These are phyloP conservation scores for Phymorhynchus buccinoides DNA, from an alignment of 1,140 invertebrate genomes.

Conservation along the genomic window DNA sequence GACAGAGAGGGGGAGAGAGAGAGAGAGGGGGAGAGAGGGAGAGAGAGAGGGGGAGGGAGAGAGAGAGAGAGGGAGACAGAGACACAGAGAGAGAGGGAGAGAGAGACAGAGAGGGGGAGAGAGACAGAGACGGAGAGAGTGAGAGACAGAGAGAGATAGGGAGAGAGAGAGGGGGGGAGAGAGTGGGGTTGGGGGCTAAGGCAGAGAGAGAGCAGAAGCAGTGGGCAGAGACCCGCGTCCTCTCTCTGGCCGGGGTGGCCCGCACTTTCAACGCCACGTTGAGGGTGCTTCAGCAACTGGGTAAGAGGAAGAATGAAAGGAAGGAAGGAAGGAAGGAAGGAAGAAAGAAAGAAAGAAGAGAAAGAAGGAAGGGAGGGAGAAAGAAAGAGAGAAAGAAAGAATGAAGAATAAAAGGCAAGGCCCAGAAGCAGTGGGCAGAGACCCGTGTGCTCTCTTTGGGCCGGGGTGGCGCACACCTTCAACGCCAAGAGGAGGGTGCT, in stretches of 20 bases:
- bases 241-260: constrained; percentile 83
- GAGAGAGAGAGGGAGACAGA: too few relatives aligned
- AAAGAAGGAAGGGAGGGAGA: too few relatives aligned
- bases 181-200: too few relatives aligned
- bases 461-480: constrained; percentile 86
- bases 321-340: constrained; percentile 70
- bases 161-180: too few relatives aligned
- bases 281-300: constrained; percentile 85
- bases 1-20: too few relatives aligned
- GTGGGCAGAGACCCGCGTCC: constrained; percentile 97
- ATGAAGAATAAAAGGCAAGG: too few relatives aligned
- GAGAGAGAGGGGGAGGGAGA: neutral
- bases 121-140: too few relatives aligned
- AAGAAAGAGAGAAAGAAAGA: constrained; percentile 67
- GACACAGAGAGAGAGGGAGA: too few relatives aligned
- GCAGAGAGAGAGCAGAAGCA: constrained; percentile 98
- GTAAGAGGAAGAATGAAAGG: too few relatives aligned
- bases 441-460: constrained; percentile 89
- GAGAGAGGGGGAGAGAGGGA: constrained; percentile 80
- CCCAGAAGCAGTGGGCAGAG: constrained; percentile 99
- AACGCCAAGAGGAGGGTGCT: constrained; percentile 91
- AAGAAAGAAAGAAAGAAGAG: constrained; percentile 82
- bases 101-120: too few relatives aligned
- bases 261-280: constrained; percentile 92
- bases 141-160: too few relatives aligned